These are phyloP conservation scores for Drosophila prolongata DNA, from an alignment of 2,888 invertebrate genomes.

Conservation along the genomic window DNA sequence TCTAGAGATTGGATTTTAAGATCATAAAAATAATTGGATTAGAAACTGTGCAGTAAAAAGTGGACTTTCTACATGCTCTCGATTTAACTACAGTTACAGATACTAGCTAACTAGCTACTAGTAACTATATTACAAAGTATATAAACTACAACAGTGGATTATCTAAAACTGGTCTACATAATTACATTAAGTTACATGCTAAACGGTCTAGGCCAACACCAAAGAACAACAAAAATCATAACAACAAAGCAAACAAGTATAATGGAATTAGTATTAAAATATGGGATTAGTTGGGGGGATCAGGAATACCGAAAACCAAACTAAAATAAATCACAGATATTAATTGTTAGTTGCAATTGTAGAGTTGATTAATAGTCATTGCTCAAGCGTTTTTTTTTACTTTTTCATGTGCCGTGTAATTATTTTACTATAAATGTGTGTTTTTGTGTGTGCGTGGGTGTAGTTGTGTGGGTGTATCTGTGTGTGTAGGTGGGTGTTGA, in stretches of 20 bases:
- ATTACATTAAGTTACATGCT: conserved; percentile 17
- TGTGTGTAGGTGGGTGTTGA: conserved; percentile 29
- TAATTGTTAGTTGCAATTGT: conserved; percentile 34
- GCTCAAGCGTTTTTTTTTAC: conserved; percentile 57
- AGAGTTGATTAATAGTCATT: conserved; percentile 53
- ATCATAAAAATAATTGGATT: conserved; percentile 54
- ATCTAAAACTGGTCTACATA: conserved; percentile 21
- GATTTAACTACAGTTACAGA: conserved; percentile 12
- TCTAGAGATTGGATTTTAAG: conserved; percentile 60
- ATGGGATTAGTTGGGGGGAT: conserved; percentile 30
- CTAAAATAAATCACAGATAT: conserved; percentile 22
- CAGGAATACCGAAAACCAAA: conserved; percentile 49
- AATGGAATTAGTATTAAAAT: conserved; percentile 39
- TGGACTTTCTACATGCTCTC: conserved; percentile 20
- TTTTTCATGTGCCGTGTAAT: conserved; percentile 57
- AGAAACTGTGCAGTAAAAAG: conserved; percentile 44
- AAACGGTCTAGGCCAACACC: conserved; percentile 32
- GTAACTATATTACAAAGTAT: conserved; percentile 1
- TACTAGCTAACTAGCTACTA: conserved; percentile 4
- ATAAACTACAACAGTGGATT: conserved; percentile 12
- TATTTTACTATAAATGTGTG: conserved; percentile 54
- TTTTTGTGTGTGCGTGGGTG: conserved; percentile 2
- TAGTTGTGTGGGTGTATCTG: conserved; percentile 26
- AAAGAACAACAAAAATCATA: conserved; percentile 24
- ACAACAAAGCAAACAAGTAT: conserved; percentile 45